A percentile compares a stretch with the other conserved stretches of the same genome.
Evolutionary conservation across 64 coral and sea anemone species (phyloP).

Genomic region (Pocillopora verrucosa): DNA sequence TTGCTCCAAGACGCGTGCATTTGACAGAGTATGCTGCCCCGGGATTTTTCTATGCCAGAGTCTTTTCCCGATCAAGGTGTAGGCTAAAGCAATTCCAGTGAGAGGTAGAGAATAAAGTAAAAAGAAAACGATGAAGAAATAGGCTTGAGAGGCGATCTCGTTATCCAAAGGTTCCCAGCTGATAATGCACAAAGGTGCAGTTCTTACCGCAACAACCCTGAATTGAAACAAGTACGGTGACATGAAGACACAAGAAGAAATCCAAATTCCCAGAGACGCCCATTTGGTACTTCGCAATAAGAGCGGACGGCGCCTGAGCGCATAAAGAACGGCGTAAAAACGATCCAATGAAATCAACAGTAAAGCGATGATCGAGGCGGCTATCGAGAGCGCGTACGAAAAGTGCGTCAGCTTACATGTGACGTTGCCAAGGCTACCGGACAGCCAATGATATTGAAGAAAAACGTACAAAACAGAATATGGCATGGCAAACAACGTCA

Average conservation of each 20-base stretch:
- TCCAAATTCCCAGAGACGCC: conserved; percentile 58
- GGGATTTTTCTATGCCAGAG: conserved; percentile 85
- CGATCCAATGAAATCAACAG: conserved; percentile 71
- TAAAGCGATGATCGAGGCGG: conserved; percentile 72
- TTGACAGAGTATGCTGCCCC: conserved; percentile 47
- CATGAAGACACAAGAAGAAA: conserved; percentile 58
- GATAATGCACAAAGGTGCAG: conserved; percentile 23
- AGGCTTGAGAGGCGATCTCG: conserved; percentile 38
- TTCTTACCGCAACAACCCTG: neutral
- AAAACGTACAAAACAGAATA: conserved; percentile 70
- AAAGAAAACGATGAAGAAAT: conserved; percentile 64
- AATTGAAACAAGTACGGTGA: conserved; percentile 63
- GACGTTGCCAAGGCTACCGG: conserved; percentile 49
- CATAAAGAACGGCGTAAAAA: conserved; percentile 67
- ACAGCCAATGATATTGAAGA: conserved; percentile 42
- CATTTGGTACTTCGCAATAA: conserved; percentile 64
- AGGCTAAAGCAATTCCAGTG: conserved; percentile 38
- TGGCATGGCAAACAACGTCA: conserved; percentile 73
- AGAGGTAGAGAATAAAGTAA: conserved; percentile 64
- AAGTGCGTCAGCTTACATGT: conserved; percentile 78
- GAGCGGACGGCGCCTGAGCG: conserved; percentile 43
- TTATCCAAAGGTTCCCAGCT: conserved; percentile 64
- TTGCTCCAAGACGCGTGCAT: conserved; percentile 56
- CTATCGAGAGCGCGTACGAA: conserved; percentile 69
- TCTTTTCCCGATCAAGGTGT: conserved; percentile 56